Conservation (phyloP, 2,113 vertebrate genomes). For the Semnornis frantzii region DNA sequence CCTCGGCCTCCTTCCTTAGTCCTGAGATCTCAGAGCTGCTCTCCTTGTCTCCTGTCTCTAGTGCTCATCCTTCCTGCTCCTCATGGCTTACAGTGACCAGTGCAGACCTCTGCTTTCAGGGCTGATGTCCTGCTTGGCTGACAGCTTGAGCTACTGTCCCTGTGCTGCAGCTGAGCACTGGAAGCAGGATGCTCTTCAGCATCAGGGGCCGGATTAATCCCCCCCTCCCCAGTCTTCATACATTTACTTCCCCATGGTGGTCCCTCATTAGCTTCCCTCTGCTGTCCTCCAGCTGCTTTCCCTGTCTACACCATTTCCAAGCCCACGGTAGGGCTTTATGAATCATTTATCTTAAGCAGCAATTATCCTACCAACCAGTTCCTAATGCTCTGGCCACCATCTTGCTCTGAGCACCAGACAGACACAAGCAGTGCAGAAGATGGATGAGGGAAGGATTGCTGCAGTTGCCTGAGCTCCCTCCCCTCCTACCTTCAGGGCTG, state of each 20-base stretch:
- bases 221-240: neutral
- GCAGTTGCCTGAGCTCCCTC: neutral
- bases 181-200: neutral
- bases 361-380: constrained; percentile 32
- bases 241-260: neutral
- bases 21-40: neutral
- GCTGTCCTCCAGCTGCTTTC: constrained; percentile 51
- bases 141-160: neutral
- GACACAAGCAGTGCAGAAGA: neutral
- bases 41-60: accelerated
- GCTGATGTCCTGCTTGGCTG: neutral
- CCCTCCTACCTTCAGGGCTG: neutral
- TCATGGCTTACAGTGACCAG: accelerated
- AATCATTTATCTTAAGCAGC: constrained; percentile 65
- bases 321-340: constrained; percentile 4
- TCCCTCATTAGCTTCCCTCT: constrained; percentile 53
- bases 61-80: neutral
- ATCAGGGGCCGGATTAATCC: neutral
- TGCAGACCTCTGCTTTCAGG: neutral
- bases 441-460: neutral
- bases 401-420: neutral
- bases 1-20: neutral
- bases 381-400: neutral
- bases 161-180: neutral
- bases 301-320: neutral